phyloP scores from a whole-genome alignment of 2,888 invertebrate genomes.

The Brachynemurus nebulosus region DNA sequence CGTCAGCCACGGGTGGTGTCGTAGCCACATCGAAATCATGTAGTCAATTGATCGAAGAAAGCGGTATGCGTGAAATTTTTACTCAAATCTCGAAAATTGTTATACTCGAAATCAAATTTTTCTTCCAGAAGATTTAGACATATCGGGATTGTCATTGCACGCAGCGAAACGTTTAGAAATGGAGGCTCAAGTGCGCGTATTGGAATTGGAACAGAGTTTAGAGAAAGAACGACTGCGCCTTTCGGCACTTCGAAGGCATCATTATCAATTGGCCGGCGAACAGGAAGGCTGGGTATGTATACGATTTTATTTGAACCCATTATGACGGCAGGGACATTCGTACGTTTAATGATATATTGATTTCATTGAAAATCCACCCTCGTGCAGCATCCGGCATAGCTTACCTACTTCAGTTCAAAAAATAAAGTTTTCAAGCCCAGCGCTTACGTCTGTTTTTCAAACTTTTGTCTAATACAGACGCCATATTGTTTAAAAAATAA shows the following conservation, averaged over 20 bases:
- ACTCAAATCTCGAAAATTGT: not conserved
- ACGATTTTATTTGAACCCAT: too few relatives aligned
- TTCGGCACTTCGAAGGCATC: constrained; percentile 75
- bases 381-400: too few relatives aligned
- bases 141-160: constrained; percentile 77
- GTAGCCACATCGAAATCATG: constrained; percentile 91
- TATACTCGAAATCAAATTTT: constrained; percentile 11
- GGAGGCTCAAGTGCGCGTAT: constrained; percentile 89
- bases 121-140: constrained; percentile 70
- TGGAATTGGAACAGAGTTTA: constrained; percentile 83
- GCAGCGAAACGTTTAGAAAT: constrained; percentile 93
- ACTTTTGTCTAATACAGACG: too few relatives aligned
- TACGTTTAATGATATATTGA: too few relatives aligned
- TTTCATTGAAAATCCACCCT: too few relatives aligned
- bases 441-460: too few relatives aligned
- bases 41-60: constrained; percentile 71
- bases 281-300: constrained; percentile 31
- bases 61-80: constrained; percentile 36
- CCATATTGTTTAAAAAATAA: too few relatives aligned
- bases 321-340: too few relatives aligned
- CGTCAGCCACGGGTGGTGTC: constrained; percentile 75
- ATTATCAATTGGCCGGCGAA: constrained; percentile 74
- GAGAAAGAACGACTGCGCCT: constrained; percentile 77
- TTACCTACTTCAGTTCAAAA: too few relatives aligned
- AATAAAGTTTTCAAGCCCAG: too few relatives aligned